Base-by-base conservation (phyloP, 2,888 invertebrate species). In the Scaptodrosophila latifasciaeformis region DNA sequence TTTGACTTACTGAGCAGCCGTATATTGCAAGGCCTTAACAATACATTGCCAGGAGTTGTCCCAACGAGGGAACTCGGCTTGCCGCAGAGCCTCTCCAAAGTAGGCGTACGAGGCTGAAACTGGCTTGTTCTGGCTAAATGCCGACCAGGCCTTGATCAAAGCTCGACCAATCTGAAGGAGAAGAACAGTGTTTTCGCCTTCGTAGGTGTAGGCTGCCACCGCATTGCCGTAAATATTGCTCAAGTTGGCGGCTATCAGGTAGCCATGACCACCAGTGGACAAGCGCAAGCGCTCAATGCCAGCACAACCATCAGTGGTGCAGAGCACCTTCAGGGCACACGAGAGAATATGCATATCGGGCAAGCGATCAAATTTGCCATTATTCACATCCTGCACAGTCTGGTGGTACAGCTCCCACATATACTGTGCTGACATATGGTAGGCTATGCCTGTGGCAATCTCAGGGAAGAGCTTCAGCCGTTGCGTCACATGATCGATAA, bases 111-210 rank as follows among this genome's bases (percentile, higher is more conserved):
- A 93, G 0, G 90, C 89, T 0, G 92, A 89, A 54, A 93, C 80
- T 0, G 86, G 62, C 48, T 89, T 85, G 0, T 91, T 90, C 35
- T 89, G 89, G 4, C 86, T 69, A 0, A 90, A 90, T 64, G 90
- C 90, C 69, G 90, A 90, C 91, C 92, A 93, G 2, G 91, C 89
- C 86, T 96, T 96, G 62, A 94, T 90, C 29, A 96, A 87, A 82
- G 92, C 95, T 59, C 92, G 89, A 4, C 96, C 96, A 2, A 95
- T 94, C 88, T 98, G 97, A 54, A 97, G 88, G 51, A 93, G 87
- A 78, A 98, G 88, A 34, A 98, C 97, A 0, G 97, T 97, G 86
- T 98, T 97, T 88, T 98, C 97, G 0, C 98, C 97, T 88, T 98
- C 97, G 83, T 97, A 97, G 2, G 97, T 98, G 83, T 92, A 93